Base-by-base conservation (phyloP, 2,888 invertebrate genomes). In the Panzeria rudis region DNA sequence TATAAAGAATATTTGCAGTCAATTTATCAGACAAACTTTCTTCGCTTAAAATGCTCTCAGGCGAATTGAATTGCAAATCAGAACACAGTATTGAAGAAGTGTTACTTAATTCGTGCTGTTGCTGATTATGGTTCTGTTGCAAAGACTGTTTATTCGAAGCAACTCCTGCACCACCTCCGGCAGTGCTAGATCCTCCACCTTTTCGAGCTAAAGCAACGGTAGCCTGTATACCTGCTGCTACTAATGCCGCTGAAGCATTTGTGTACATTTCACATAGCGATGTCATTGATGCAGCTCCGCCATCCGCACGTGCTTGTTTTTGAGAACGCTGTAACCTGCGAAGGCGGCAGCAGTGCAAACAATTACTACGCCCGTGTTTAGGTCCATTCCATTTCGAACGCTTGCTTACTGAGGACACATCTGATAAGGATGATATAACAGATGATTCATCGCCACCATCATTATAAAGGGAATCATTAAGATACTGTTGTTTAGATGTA, bases 1-100 rank as follows among this genome's bases (percentile, higher is more conserved):
- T 95, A 86, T 95, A 94, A 85, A 97, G 91, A 75, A 97, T 94
- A 64, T 90, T 91, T 6, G 91, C 88, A 0, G 92, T 91, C 3
- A 93, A 81, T 62, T 91, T 90, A 86, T 93, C 93, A 20, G 91
- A 90, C 86, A 92, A 88, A 76, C 90, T 91, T 79, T 93, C 93
- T 62, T 93, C 93, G 80, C 92, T 92, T 9, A 92, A 87, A 82
- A 92, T 91, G 87, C 92, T 93, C 86, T 93, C 93, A n/a, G 93
- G 92, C 73, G 93, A 93, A 85, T 92, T 91, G 77, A 91, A 92
- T 29, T 92, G 92, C 69, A 91, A 89, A 77, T 92, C 92, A 4
- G 90, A 90, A 3, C 91, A 82, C 77, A 90, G 90, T 62, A 90
- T 88, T 9, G 90, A 88, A 17, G 89, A 89, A 66, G 88, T 87